Base-by-base conservation (phyloP, 2,888 invertebrate species). In the Adelphocoris suturalis region DNA sequence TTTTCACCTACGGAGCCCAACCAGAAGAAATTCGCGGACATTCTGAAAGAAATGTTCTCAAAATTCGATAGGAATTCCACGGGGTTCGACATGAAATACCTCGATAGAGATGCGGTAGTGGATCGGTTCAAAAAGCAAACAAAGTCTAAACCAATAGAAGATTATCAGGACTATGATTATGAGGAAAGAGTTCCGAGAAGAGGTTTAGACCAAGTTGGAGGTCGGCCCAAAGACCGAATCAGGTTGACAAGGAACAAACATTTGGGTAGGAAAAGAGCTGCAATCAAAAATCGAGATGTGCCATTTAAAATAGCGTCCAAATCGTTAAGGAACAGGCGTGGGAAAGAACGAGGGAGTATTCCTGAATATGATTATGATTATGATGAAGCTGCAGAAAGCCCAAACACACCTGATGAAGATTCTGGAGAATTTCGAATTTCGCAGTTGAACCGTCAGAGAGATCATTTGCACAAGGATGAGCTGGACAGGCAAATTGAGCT, bases 101-200 rank as follows among this genome's bases (percentile, higher is more conserved):
- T 47, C 28, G 78, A 47, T 19, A 19, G 37, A 80, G 19, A 16
- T 46, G 47, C 46, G n/a, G 46, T 68, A 13, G 78, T 46, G 46
- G 78, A 78, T 9, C 14, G 47, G 16, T 78, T 78, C 78, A 75
- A 52, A 75, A 75, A 19, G 46, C n/a, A 23, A 27, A 46, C 86
- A 75, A 46, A 86, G 12, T 37, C 13, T 12, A 13, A n/a, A 48
- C 28, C 5, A 68, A 14, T 46, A 48, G 76, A 86, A 11, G 86
- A 86, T 47, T 86, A 86, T 23, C 27, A 48, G 12, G 86, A 86
- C 76, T 86, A 86, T 47, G 86, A 86, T 16, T 86, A 75, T 68
- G 76, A 75, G 1, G 86, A 86, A 12, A 16, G n/a, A n/a, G 14
- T 12, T 13, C 23, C 28, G 19, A 23, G 85, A 57, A 57, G 61